Conservation (phyloP, 2,888 invertebrate genomes). For the Elmis aenea region DNA sequence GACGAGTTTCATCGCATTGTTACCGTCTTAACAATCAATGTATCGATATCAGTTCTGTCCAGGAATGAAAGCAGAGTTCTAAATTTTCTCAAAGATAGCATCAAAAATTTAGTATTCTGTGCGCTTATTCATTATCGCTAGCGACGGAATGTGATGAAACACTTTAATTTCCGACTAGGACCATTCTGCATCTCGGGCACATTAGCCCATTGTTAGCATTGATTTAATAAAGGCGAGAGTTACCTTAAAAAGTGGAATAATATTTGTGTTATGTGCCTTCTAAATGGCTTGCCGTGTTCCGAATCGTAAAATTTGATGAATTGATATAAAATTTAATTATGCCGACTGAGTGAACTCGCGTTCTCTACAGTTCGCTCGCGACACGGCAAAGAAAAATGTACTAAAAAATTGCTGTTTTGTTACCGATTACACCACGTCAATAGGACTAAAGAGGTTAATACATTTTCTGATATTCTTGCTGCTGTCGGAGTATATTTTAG, state of each 20-base stretch:
- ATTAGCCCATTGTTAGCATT: slow-evolving; percentile 35
- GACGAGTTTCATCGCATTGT: slow-evolving; percentile 2
- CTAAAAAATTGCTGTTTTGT: slow-evolving; percentile 16
- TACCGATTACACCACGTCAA: slow-evolving; percentile 14
- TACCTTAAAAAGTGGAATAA: slow-evolving; percentile 32
- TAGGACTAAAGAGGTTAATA: slow-evolving; percentile 12
- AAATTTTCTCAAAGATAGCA: slow-evolving; percentile 16
- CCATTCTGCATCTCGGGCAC: slow-evolving; percentile 27
- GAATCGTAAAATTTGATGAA: slow-evolving; percentile 31
- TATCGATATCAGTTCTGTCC: too few relatives aligned
- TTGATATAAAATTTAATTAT: slow-evolving; percentile 33
- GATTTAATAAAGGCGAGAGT: slow-evolving; percentile 34
- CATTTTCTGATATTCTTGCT: slow-evolving; percentile 11
- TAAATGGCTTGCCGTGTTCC: slow-evolving; percentile 25
- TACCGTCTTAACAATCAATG: too few relatives aligned
- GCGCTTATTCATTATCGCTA: slow-evolving; percentile 26
- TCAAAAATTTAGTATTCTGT: slow-evolving; percentile 27
- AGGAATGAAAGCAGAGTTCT: slow-evolving; percentile 1
- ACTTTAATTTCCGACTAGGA: slow-evolving; percentile 35
- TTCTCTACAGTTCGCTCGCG: slow-evolving; percentile 11
- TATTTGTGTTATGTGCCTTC: slow-evolving; percentile 27
- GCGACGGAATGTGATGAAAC: slow-evolving; percentile 30
- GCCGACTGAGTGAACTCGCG: slow-evolving; percentile 20
- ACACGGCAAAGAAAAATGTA: slow-evolving; percentile 17
- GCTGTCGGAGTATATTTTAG: too few relatives aligned